Conservation (phyloP, 2,113 vertebrate genomes). For the Sarotherodon lohbergeri region DNA sequence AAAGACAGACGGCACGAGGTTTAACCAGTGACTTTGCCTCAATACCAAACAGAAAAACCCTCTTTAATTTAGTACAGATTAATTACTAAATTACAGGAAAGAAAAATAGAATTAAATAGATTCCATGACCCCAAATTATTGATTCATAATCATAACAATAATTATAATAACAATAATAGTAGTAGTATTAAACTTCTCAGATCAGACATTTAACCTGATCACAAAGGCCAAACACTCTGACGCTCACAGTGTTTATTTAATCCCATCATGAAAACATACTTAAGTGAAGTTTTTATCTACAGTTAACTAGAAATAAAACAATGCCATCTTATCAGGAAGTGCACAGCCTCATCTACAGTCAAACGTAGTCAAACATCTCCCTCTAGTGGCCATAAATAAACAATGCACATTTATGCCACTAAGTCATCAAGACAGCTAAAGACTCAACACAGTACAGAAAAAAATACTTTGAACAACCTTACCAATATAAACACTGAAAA, state of each 20-base stretch:
- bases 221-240: background rate
- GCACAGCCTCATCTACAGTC: rapidly evolving
- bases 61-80: background rate
- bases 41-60: rapidly evolving
- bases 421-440: background rate
- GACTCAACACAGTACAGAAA: no score
- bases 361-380: background rate
- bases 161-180: background rate
- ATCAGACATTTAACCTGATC: background rate
- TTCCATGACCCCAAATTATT: background rate
- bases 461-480: background rate
- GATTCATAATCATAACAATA: background rate
- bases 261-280: background rate
- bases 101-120: background rate
- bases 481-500: rapidly evolving
- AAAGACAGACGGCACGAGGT: rapidly evolving
- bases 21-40: background rate
- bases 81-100: background rate
- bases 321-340: rapidly evolving
- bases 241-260: background rate
- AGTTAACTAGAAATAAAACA: background rate
- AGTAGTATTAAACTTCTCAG: background rate
- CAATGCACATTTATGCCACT: rapidly evolving
- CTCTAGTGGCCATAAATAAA: rapidly evolving
- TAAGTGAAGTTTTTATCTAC: rapidly evolving